These are phyloP conservation scores for Apodemus agrarius DNA, from an alignment of 2,797 vertebrate species.

Conservation along the genomic window DNA sequence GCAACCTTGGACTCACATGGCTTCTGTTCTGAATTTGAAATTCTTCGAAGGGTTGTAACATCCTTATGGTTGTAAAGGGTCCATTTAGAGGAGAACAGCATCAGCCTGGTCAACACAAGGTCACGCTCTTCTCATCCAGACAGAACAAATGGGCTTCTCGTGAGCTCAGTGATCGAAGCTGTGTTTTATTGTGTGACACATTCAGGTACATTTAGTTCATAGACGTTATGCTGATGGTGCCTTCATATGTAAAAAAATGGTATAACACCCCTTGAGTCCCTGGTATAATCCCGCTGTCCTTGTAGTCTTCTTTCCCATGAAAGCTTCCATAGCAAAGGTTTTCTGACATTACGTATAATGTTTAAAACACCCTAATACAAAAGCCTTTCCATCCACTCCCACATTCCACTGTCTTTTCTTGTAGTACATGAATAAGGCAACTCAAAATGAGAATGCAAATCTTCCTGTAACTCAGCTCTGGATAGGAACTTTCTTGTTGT, in stretches of 20 bases:
- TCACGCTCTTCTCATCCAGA: background rate
- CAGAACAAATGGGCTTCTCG: background rate
- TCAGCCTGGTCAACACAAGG: background rate
- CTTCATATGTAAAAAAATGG: background rate
- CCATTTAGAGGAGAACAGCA: background rate
- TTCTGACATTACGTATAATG: background rate
- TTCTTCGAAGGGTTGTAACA: conserved; percentile 4
- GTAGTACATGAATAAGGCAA: background rate
- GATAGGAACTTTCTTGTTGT: background rate
- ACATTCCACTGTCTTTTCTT: background rate
- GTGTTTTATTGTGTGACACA: background rate
- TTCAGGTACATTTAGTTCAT: background rate
- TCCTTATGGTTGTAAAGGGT: background rate
- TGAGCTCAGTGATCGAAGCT: background rate
- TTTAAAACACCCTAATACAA: background rate
- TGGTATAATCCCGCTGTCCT: background rate
- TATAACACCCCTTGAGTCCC: background rate
- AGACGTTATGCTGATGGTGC: background rate
- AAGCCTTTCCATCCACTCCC: background rate
- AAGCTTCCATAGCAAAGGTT: background rate
- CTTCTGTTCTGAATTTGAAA: conserved; percentile 26
- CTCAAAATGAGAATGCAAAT: background rate
- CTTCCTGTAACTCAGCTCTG: background rate
- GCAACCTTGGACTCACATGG: background rate
- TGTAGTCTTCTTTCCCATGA: background rate